Evolutionary conservation across 2,113 vertebrate genomes (phyloP).

Genomic region (Cynocephalus volans): DNA sequence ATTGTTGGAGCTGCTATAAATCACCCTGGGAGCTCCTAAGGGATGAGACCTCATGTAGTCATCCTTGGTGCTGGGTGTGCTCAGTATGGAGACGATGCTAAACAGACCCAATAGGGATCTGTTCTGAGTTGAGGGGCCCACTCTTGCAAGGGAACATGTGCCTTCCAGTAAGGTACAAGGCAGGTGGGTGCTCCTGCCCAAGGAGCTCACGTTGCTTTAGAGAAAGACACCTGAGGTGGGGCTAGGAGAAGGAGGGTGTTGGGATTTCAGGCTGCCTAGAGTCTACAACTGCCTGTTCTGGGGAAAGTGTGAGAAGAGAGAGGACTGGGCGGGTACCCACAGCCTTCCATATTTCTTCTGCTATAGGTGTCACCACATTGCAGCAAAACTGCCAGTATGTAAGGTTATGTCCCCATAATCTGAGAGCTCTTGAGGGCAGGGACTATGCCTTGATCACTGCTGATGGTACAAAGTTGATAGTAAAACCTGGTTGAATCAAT

Average conservation of each 20-base stretch:
- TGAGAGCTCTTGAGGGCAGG: not conserved
- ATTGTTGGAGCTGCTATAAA: not conserved
- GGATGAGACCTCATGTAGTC: fast-evolving
- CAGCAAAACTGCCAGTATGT: not conserved
- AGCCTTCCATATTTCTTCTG: not conserved
- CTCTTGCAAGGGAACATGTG: not conserved
- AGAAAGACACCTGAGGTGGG: not conserved
- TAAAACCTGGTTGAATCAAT: not conserved
- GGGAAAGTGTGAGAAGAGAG: not conserved
- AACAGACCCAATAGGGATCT: not conserved
- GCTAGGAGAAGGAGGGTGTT: not conserved
- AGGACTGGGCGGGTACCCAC: not conserved
- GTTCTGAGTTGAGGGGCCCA: not conserved
- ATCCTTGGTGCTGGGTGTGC: too few relatives aligned
- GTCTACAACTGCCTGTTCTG: not conserved
- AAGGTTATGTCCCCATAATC: not conserved
- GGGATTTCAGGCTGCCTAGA: not conserved
- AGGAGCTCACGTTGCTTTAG: not conserved
- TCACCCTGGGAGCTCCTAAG: not conserved
- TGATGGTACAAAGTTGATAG: not conserved
- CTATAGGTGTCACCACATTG: not conserved
- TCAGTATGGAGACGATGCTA: not conserved
- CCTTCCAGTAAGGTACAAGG: not conserved
- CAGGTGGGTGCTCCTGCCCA: not conserved
- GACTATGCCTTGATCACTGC: not conserved